Base-by-base conservation (phyloP, 2,797 vertebrate species). In the Pithecia hirsuta region DNA sequence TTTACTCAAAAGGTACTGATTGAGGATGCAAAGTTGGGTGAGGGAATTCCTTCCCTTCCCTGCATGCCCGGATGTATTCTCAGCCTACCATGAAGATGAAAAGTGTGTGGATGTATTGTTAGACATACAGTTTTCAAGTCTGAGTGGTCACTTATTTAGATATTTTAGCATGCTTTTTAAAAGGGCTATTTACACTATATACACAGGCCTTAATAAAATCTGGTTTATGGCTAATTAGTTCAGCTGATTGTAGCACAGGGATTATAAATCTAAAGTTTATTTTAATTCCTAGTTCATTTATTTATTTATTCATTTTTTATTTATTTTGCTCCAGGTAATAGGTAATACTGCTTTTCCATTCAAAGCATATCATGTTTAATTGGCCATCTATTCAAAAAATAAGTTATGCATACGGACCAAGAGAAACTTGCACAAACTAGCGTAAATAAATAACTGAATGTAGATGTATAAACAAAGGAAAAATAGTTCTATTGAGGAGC, bases 201-300 rank as follows among this genome's bases (percentile, higher is more conserved):
- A 87, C 64, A 81, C 0, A 50, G 44, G 19, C 1, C 41, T 93
- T 95, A 82, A 91, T 90, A 90, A 88, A 92, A 67, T 74, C 30
- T 85, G 28, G 10, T 33, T 94, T 83, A 59, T 50, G 20, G 17
- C 10, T n/a, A 94, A 83, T 94, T 93, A 94, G 26, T 70, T 93
- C n/a, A 91, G 7, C 7, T 93, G 6, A 13, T 50, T 78, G 75
- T 52, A 79, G 36, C 22, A 85, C 4, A 85, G 12, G 75, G 14
- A 28, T 80, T 86, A 5, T n/a, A 79, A 95, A 70, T 36, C 4
- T 36, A 50, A 93, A 55, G 11, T 20, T 64, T 93, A 87, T 36
- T 91, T 75, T 72, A 81, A 96, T 57, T n/a, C 13, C n/a, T 13
- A 2, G 7, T 86, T 74, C 70, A 0, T 81, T 80, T 61, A 28